Conservation (phyloP, 1,140 invertebrate species). For the Heliconius hermathena region DNA sequence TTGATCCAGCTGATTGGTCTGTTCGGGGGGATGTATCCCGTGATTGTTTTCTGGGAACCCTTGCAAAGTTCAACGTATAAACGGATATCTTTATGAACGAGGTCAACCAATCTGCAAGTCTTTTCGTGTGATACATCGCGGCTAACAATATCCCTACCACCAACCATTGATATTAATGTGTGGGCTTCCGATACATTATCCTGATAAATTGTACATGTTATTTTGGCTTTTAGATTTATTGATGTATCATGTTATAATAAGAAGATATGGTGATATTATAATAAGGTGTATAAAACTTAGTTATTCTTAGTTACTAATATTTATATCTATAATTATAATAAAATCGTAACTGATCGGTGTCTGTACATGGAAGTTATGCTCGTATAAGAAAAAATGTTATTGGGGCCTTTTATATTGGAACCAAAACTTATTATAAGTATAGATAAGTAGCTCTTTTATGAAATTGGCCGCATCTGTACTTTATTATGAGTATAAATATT, state of each 20-base stretch:
- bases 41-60: conserved; percentile 73
- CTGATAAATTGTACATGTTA: conserved; percentile 7
- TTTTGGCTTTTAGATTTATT: not conserved
- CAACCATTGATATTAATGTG: conserved; percentile 20
- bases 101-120: conserved; percentile 30
- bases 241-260: not conserved
- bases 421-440: no score
- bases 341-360: no score
- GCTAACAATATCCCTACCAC: not conserved
- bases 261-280: not conserved
- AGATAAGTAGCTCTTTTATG: no score
- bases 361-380: no score
- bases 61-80: conserved; percentile 51
- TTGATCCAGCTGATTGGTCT: conserved; percentile 72
- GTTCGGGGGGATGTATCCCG: conserved; percentile 58
- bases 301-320: no score
- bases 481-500: no score
- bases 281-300: not conserved
- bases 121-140: conserved; percentile 37
- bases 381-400: no score
- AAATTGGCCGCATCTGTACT: no score
- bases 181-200: conserved; percentile 15
- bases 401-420: no score
- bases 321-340: no score
- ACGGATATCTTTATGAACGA: conserved; percentile 44